These are phyloP conservation scores for Malaclemys terrapin DNA, from an alignment of 2,113 vertebrate species.

Conservation along the genomic window DNA sequence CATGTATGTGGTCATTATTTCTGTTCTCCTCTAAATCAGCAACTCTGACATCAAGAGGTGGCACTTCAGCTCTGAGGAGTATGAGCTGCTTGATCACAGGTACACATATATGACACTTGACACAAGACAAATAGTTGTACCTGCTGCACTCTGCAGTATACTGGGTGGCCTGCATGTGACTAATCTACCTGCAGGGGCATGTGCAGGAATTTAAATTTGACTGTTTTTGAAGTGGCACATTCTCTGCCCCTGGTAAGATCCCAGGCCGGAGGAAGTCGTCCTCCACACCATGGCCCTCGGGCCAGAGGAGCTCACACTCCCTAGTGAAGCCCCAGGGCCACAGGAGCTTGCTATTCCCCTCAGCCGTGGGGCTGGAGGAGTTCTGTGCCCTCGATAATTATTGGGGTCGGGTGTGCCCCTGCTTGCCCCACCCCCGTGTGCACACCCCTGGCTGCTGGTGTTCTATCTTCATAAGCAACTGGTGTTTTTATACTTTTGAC, in stretches of 20 bases:
- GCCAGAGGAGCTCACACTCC: too few relatives aligned
- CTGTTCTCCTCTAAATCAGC: background rate
- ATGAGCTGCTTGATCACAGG: rapidly evolving
- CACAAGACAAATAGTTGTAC: background rate
- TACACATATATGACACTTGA: background rate
- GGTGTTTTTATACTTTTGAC: background rate
- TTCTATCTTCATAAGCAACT: rapidly evolving
- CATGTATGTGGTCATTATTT: background rate
- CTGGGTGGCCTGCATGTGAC: background rate
- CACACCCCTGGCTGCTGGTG: background rate
- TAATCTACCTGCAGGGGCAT: background rate
- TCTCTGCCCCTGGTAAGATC: too few relatives aligned
- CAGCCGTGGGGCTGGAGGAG: too few relatives aligned
- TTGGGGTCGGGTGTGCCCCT: too few relatives aligned
- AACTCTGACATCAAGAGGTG: background rate
- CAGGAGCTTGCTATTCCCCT: too few relatives aligned
- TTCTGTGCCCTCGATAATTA: too few relatives aligned
- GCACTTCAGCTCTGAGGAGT: background rate
- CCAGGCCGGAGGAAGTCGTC: too few relatives aligned
- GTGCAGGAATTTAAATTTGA: too few relatives aligned
- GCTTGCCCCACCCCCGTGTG: too few relatives aligned
- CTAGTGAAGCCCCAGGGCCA: too few relatives aligned
- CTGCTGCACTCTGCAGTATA: background rate
- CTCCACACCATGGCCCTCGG: too few relatives aligned
- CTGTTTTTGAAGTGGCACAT: too few relatives aligned